Conservation (phyloP, 2,888 invertebrate genomes). For the Sussaba pulchella region DNA sequence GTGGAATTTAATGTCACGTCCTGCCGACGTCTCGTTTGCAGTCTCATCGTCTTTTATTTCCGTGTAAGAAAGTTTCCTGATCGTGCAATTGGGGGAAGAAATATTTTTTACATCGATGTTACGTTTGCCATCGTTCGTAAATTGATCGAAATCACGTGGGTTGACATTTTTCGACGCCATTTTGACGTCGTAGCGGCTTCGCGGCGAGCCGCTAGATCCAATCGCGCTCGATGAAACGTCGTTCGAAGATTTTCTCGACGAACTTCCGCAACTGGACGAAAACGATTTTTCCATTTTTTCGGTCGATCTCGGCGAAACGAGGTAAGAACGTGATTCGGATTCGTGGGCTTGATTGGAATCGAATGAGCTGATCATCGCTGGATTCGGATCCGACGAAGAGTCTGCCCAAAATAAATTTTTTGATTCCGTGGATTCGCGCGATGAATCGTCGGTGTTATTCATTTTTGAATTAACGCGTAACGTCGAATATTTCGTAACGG, state of each 20-base stretch:
- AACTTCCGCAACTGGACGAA: constrained; percentile 20
- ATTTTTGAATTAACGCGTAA: not conserved
- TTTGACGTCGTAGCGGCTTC: constrained; percentile 4
- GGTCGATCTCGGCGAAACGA: constrained; percentile 19
- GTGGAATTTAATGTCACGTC: not conserved
- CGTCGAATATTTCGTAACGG: not conserved
- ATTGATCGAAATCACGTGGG: constrained; percentile 1
- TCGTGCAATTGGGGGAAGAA: not conserved
- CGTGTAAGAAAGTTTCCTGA: constrained; percentile 31
- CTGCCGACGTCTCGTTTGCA: not conserved
- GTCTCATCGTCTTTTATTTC: constrained; percentile 2
- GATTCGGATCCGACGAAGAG: constrained; percentile 36
- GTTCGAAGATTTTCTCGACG: constrained; percentile 3
- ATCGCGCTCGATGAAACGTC: not conserved
- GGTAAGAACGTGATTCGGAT: constrained; percentile 3
- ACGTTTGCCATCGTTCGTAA: not conserved
- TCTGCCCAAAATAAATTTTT: constrained; percentile 39
- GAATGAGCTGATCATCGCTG: constrained; percentile 25
- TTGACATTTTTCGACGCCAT: constrained; percentile 2
- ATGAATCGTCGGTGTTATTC: not conserved
- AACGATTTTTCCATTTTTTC: not conserved
- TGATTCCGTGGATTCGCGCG: not conserved
- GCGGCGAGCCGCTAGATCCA: constrained; percentile 1
- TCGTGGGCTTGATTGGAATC: constrained; percentile 17
- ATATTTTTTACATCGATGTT: constrained; percentile 17